Conservation (phyloP, 2,797 vertebrate species). For the Nasua narica region DNA sequence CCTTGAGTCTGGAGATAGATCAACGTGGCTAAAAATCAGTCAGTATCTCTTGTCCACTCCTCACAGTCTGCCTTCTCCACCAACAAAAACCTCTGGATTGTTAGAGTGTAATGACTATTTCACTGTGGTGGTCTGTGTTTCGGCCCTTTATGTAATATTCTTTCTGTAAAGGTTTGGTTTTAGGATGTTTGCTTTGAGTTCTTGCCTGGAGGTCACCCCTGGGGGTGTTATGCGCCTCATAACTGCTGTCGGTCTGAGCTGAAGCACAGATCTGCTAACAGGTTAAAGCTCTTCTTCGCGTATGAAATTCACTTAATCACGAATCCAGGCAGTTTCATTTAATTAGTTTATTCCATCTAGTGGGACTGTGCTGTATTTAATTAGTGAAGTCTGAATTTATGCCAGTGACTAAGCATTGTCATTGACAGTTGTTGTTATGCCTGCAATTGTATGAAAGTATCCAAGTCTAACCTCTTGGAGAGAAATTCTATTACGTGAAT, state of each 20-base stretch:
- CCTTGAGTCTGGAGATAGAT: neutral
- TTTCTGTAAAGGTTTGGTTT: neutral
- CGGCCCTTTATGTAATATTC: neutral
- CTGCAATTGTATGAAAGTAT: neutral
- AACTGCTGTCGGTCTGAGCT: neutral
- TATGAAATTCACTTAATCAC: neutral
- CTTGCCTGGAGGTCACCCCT: neutral
- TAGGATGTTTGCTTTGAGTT: neutral
- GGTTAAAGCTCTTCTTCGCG: neutral
- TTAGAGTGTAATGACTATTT: neutral
- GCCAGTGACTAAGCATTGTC: neutral
- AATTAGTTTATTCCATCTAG: neutral
- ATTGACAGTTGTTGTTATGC: neutral
- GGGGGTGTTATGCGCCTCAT: rapidly evolving
- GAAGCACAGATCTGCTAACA: neutral
- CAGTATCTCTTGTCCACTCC: neutral
- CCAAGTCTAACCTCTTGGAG: neutral
- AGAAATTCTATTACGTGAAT: neutral
- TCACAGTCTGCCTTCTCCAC: neutral
- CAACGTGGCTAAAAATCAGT: neutral
- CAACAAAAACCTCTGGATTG: neutral
- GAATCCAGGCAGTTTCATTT: neutral
- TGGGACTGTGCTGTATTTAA: slow-evolving; percentile 14
- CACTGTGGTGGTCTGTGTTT: neutral
- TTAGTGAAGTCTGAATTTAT: slow-evolving; percentile 1